Conservation (phyloP, 1,140 invertebrate genomes). For the Dreissena rostriformis region DNA sequence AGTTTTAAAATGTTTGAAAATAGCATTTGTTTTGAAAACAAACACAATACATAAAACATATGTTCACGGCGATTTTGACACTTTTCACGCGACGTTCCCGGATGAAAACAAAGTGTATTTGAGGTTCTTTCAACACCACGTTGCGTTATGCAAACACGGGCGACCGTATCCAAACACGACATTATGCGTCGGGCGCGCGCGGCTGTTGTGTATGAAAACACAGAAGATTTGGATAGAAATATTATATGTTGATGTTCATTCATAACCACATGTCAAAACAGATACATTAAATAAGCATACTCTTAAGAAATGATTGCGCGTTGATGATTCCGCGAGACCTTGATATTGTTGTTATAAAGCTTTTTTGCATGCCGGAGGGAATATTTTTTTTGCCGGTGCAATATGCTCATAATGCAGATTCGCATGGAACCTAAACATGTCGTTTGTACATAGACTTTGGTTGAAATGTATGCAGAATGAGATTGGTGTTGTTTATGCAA, state of each 20-base stretch:
- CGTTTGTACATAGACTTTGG: no score
- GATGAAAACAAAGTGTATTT: neutral
- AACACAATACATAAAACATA: neutral
- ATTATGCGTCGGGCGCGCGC: neutral
- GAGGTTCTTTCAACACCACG: neutral
- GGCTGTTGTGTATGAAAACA: constrained; percentile 1
- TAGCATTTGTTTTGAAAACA: neutral
- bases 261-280: constrained; percentile 5
- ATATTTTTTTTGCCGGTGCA: no score
- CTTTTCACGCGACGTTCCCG: neutral
- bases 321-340: neutral
- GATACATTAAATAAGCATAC: neutral
- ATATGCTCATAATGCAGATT: no score
- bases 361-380: no score
- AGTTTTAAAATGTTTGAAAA: no score
- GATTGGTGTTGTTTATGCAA: no score
- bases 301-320: neutral
- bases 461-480: no score
- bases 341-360: no score
- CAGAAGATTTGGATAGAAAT: neutral
- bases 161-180: neutral
- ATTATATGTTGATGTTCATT: constrained; percentile 5
- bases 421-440: no score
- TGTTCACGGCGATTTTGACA: neutral
- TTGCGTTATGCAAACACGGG: constrained; percentile 1